phyloP scores from a whole-genome alignment of 2,797 vertebrate species.

The Argyrosomus regius region DNA sequence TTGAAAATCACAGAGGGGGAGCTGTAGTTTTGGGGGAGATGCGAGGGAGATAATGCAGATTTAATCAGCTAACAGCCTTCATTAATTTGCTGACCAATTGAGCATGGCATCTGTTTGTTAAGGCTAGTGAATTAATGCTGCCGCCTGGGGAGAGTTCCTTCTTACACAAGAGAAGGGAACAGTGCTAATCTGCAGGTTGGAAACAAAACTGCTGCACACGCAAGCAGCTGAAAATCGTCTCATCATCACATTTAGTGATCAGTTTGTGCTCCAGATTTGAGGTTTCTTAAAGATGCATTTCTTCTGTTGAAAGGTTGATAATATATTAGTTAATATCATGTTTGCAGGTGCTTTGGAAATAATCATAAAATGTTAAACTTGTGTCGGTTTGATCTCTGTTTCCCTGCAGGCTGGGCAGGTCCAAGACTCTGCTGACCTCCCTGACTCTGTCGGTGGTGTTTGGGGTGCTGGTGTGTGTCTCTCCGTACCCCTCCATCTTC shows the following conservation, averaged over 20 bases:
- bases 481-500: conserved; percentile 89
- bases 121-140: conserved; percentile 32
- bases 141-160: conserved; percentile 16
- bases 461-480: conserved; percentile 90
- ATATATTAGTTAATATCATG: not conserved
- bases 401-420: conserved; percentile 86
- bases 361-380: not conserved
- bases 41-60: conserved; percentile 42
- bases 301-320: not conserved
- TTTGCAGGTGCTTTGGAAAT: not conserved
- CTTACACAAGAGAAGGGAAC: conserved; percentile 12
- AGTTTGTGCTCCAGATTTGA: not conserved
- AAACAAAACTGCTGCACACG: conserved; percentile 26
- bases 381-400: conserved; percentile 5
- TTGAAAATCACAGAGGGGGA: conserved; percentile 22
- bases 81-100: conserved; percentile 69
- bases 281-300: not conserved
- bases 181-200: conserved; percentile 27
- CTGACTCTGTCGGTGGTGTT: conserved; percentile 90
- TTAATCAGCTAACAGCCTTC: conserved; percentile 73
- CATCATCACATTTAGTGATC: conserved; percentile 14
- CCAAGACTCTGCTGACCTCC: conserved; percentile 88
- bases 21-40: conserved; percentile 22
- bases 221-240: conserved; percentile 10
- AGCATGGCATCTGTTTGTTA: conserved; percentile 64